phyloP scores from a whole-genome alignment of 2,797 vertebrate species.

The Gadopsis bispinosus region DNA sequence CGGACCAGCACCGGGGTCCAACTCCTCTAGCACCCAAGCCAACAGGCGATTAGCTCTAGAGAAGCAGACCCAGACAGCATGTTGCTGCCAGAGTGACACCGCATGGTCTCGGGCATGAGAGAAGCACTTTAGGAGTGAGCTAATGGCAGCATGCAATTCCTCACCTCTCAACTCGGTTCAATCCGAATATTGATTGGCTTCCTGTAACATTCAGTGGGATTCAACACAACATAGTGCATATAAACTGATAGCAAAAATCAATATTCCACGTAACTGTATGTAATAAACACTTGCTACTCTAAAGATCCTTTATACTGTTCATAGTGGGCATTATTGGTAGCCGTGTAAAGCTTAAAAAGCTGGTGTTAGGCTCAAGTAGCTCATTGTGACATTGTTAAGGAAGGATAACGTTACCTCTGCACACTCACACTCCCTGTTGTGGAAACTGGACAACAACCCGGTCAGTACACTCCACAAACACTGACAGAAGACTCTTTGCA shows the following conservation, averaged over 20 bases:
- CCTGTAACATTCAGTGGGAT: conserved; percentile 59
- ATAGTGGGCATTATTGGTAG: conserved; percentile 65
- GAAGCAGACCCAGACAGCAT: conserved; percentile 57
- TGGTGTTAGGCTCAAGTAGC: conserved; percentile 61
- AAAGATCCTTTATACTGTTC: conserved; percentile 65
- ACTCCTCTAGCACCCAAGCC: conserved; percentile 54
- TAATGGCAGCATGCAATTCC: conserved; percentile 75
- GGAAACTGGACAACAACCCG: conserved; percentile 58
- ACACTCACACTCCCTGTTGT: conserved; percentile 61
- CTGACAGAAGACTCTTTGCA: conserved; percentile 76
- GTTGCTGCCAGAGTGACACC: conserved; percentile 55
- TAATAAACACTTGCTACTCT: conserved; percentile 62
- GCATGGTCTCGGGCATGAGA: conserved; percentile 75
- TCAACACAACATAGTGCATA: conserved; percentile 65
- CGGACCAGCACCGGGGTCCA: conserved; percentile 41
- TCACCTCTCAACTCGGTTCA: conserved; percentile 65
- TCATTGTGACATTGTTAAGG: conserved; percentile 63
- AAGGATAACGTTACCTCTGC: conserved; percentile 69
- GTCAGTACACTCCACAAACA: conserved; percentile 55
- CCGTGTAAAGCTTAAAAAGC: conserved; percentile 60
- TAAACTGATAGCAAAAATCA: conserved; percentile 56
- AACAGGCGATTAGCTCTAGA: conserved; percentile 53
- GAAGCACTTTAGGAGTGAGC: conserved; percentile 82
- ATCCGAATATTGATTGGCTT: conserved; percentile 53
- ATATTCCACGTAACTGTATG: conserved; percentile 53